Base-by-base conservation (phyloP, 2,888 invertebrate species). In the Spilarctia lutea region DNA sequence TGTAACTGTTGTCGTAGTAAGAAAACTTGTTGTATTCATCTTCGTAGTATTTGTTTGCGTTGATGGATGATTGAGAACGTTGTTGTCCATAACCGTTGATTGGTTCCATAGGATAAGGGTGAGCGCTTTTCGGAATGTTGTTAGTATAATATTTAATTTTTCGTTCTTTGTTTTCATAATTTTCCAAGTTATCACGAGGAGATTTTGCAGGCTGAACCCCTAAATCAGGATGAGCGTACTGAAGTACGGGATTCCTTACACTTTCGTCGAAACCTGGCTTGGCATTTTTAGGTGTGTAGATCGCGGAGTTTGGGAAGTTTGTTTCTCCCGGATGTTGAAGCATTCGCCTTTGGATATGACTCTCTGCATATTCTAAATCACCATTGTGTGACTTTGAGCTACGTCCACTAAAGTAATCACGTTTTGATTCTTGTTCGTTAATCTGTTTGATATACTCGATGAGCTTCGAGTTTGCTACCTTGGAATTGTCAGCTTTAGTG, bases 221-320 rank as follows among this genome's bases (percentile, higher is more conserved):
- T 10, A 98, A 91, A 84, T 98, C 98, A 0, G 98, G 98, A 88
- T 98, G 98, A 0, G 98, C 98, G 86, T 98, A 98, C 85, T 98
- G 98, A 0, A 98, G 94, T 6, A 98, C 97, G 0, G 98, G 98
- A 39, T 97, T 97, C 65, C 98, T 94, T 0, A 97, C 97, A 48
- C 97, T 97, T 83, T 97, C 97, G 78, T 97, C 97, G 78, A 97
- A 96, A 13, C 96, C 96, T 10, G 96, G 96, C 82, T 96, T 96
- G 2, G 96, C 96, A 81, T 96, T 96, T 76, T 96, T 96, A 0
- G 97, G 96, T 1, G 97, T 96, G 86, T 97, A 98, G 86, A 97
- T 91, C 24, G 96, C 93, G 0, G 97, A 97, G 80, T 96, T 96
- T 0, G 97, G 97, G 84, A 97, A 98, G 72, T 94, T 96, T 0